These are phyloP conservation scores for Cantharis nigra DNA, from an alignment of 2,888 invertebrate genomes.

Conservation along the genomic window DNA sequence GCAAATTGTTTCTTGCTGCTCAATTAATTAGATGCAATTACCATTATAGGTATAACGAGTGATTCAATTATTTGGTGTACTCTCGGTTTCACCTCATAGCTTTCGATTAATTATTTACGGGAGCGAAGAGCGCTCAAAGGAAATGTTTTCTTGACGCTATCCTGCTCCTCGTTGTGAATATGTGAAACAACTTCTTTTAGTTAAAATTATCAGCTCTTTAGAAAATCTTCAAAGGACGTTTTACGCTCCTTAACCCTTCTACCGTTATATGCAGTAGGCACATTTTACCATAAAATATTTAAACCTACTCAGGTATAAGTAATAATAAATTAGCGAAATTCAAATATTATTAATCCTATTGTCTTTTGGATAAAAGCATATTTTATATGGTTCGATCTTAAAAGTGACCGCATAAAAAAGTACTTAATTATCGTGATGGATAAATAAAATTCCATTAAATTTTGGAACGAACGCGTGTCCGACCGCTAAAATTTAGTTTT, in stretches of 20 bases:
- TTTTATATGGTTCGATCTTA: background rate
- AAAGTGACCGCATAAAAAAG: slow-evolving; percentile 5
- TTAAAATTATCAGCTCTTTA: background rate
- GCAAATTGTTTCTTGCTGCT: background rate
- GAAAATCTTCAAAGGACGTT: background rate
- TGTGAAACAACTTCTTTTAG: background rate
- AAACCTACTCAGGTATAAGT: background rate
- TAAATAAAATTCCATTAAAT: slow-evolving; percentile 33
- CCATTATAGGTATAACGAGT: background rate
- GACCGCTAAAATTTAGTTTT: slow-evolving; percentile 3
- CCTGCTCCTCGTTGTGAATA: background rate
- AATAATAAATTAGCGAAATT: background rate
- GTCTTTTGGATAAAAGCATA: background rate
- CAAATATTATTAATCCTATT: background rate
- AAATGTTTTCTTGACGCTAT: background rate
- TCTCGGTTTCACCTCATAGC: background rate
- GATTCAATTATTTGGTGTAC: background rate
- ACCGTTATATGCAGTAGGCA: too few species aligned
- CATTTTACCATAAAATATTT: too few species aligned
- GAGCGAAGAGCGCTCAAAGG: background rate
- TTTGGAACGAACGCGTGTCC: slow-evolving; percentile 27
- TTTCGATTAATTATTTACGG: background rate
- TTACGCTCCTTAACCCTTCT: background rate
- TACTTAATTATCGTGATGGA: slow-evolving; percentile 32
- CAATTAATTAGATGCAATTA: background rate